Evolutionary conservation across 2,888 invertebrate species (phyloP), one percentile per base, ranked within the genome.

Genomic region (Drosophila mimetica): DNA sequence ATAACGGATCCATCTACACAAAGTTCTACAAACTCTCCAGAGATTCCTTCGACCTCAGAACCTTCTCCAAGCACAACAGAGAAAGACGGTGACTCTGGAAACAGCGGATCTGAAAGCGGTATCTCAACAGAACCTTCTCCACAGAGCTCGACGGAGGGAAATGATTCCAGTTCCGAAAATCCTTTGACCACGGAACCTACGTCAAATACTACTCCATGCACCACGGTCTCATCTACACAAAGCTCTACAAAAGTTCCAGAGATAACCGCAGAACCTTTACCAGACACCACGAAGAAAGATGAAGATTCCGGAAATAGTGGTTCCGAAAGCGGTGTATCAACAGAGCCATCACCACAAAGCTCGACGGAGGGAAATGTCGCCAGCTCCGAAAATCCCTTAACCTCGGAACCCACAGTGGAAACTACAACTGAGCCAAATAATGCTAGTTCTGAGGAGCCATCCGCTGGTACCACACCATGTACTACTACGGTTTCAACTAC

Each of bases 281-380:
- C 1, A 13, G 20, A 5, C n/a, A 37, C 60, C 0, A 44, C 55
- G 2, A 32, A 22, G 39, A 39, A 30, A 4, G 51, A 22, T 3
- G 13, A 6, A 4, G 54, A 30, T 16, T 46, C 47, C 2, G 54
- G 54, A 16, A 53, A 32, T 4, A 39, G 4, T 16, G 55, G 54
- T 1, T 58, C 53, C 7, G 39, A 52, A 16, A 52, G 20, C 30
- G 28, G 4, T 1, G 7, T 14, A 3, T 39, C 57, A 1, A 54
- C 44, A 14, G 32, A 54, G 11, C n/a, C 48, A 11, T 14, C 42
- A 9, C 8, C 4, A 9, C 16, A 42, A 25, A 57, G 30, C 11
- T 13, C 48, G 1, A 18, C 32, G 0, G 8, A 25, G 16, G 11
- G 4, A 4, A 14, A 20, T 20, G 22, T 4, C 1, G 7, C 9